These are phyloP conservation scores for Oophaga pumilio DNA, from an alignment of 2,113 vertebrate genomes.

Conservation along the genomic window DNA sequence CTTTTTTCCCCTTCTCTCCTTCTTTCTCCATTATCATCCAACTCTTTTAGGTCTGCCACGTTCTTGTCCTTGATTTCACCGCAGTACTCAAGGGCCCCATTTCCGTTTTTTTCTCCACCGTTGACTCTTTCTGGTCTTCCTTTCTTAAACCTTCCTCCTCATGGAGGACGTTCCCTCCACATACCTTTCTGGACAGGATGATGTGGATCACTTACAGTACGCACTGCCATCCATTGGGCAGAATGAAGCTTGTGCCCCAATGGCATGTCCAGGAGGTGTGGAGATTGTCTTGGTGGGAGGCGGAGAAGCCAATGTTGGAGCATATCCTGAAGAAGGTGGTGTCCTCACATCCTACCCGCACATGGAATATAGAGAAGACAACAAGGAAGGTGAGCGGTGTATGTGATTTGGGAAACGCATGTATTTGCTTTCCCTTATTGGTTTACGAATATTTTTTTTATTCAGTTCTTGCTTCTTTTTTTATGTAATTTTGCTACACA, in stretches of 20 bases:
- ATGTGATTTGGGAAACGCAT: background rate
- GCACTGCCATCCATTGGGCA: conserved; percentile 14
- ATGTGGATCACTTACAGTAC: conserved; percentile 29
- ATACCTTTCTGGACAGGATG: conserved; percentile 32
- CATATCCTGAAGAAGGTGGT: conserved; percentile 20
- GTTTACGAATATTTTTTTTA: background rate
- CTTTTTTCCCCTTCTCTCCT: background rate
- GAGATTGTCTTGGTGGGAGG: conserved; percentile 30
- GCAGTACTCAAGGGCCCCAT: background rate
- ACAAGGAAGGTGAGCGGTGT: conserved; percentile 19
- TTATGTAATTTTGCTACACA: background rate
- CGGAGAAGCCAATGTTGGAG: conserved; percentile 5
- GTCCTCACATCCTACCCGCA: conserved; percentile 26
- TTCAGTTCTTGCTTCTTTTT: background rate
- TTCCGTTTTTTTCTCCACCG: background rate
- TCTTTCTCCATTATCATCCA: background rate
- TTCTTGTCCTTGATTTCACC: background rate
- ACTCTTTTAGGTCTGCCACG: background rate
- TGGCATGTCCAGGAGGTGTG: conserved; percentile 30
- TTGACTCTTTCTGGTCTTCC: background rate
- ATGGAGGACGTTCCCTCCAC: conserved; percentile 45
- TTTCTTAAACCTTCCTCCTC: background rate
- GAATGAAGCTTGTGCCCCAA: conserved; percentile 36
- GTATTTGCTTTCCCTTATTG: background rate
- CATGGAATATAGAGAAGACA: conserved; percentile 29